Evolutionary conservation across 2,888 invertebrate genomes (phyloP).

Genomic region (Pteria penguin): DNA sequence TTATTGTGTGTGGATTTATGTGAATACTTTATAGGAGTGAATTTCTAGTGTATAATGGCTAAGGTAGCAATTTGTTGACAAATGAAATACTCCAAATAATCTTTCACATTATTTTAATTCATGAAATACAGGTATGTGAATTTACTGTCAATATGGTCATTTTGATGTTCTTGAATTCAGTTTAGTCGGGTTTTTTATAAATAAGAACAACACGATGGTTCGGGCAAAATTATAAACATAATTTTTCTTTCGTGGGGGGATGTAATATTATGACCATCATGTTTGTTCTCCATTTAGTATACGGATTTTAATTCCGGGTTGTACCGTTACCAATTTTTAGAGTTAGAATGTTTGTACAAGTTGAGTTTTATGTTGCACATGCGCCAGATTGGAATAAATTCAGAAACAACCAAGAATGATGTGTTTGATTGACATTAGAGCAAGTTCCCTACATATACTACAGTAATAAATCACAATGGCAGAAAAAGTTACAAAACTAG

Average conservation of each 20-base stretch:
- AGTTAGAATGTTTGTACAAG: not conserved
- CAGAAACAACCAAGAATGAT: too few species aligned
- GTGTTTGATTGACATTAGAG: too few species aligned
- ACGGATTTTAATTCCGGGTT: not conserved
- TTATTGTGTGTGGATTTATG: not conserved
- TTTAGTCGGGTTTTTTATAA: not conserved
- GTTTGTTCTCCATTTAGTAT: not conserved
- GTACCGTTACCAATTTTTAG: not conserved
- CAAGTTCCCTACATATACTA: too few species aligned
- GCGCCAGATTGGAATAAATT: too few species aligned
- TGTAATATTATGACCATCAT: not conserved
- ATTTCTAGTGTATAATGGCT: not conserved
- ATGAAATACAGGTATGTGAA: not conserved
- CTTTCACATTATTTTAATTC: not conserved
- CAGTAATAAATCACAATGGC: too few species aligned
- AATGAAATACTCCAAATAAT: not conserved
- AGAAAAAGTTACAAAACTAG: too few species aligned
- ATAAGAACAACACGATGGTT: not conserved
- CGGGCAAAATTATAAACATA: not conserved
- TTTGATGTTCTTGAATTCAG: not conserved
- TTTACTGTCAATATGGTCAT: not conserved
- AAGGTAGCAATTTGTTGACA: not conserved
- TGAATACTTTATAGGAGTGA: not conserved
- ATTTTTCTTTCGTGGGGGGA: not conserved
- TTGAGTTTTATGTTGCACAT: too few species aligned